These are phyloP conservation scores for Ophion costatus DNA, from an alignment of 2,888 invertebrate genomes.

Conservation along the genomic window DNA sequence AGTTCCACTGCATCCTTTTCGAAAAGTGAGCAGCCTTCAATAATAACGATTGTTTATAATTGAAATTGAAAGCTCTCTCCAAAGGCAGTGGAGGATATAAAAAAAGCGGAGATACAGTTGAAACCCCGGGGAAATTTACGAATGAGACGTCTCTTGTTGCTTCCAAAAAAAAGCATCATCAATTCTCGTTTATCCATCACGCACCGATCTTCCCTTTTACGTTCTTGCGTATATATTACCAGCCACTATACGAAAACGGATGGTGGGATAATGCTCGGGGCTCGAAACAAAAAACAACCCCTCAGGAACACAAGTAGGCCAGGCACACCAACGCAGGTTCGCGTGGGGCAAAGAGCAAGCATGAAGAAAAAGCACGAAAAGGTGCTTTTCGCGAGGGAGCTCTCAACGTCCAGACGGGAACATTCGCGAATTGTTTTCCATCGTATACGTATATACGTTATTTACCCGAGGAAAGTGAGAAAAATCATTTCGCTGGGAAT, in stretches of 20 bases:
- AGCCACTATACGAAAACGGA: slow-evolving; percentile 38
- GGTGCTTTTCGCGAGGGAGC: neutral
- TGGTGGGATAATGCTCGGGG: slow-evolving; percentile 34
- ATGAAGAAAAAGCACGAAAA: slow-evolving; percentile 9
- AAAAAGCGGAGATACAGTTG: neutral
- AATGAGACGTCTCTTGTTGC: neutral
- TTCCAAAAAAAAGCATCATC: slow-evolving; percentile 39
- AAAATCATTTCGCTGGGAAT: slow-evolving; percentile 10
- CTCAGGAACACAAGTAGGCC: neutral
- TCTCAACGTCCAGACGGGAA: slow-evolving; percentile 32
- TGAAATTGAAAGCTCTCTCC: neutral
- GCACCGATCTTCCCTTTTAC: neutral
- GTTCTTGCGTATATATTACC: slow-evolving; percentile 11
- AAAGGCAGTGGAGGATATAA: neutral
- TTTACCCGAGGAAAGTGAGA: slow-evolving; percentile 29
- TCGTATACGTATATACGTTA: slow-evolving; percentile 5
- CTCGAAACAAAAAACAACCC: slow-evolving; percentile 8
- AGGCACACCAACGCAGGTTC: neutral
- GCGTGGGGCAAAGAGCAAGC: slow-evolving; percentile 11
- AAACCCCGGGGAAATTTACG: neutral
- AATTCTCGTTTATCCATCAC: slow-evolving; percentile 52
- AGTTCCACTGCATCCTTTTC: too few relatives aligned
- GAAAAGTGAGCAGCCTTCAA: too few relatives aligned
- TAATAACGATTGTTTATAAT: too few relatives aligned
- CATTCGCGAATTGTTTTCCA: slow-evolving; percentile 50